Conservation (phyloP, 2,888 invertebrate species). For the Mythimna loreyi region DNA sequence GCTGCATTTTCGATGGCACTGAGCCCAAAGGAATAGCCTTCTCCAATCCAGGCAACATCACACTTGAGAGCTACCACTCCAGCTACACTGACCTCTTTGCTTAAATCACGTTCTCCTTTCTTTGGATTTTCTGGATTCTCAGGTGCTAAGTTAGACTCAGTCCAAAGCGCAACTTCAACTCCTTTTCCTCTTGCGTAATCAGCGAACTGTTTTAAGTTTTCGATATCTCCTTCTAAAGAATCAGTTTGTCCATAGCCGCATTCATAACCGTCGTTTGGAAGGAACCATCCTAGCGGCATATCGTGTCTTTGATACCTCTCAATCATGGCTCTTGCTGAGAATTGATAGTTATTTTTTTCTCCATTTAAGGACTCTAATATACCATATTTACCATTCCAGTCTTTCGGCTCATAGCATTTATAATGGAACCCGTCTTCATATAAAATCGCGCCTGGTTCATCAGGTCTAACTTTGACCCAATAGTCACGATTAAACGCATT, state of each 20-base stretch:
- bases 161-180: constrained; percentile 85
- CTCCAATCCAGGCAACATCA: constrained; percentile 87
- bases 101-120: constrained; percentile 86
- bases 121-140: constrained; percentile 80
- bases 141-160: constrained; percentile 84
- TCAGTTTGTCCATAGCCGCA: constrained; percentile 87
- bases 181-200: constrained; percentile 80
- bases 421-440: constrained; percentile 86
- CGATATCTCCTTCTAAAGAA: constrained; percentile 82
- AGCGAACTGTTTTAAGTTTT: constrained; percentile 81
- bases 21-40: constrained; percentile 84
- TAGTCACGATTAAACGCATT: constrained; percentile 87
- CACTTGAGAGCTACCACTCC: constrained; percentile 85
- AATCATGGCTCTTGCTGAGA: constrained; percentile 87
- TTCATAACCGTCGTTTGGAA: constrained; percentile 88
- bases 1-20: constrained; percentile 83
- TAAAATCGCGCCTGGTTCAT: constrained; percentile 75
- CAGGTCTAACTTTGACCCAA: constrained; percentile 81
- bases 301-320: constrained; percentile 83
- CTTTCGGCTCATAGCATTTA: constrained; percentile 80
- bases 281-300: constrained; percentile 86
- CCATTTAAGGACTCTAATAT: constrained; percentile 86
- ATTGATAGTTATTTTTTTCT: constrained; percentile 86
- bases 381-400: constrained; percentile 79
- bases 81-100: constrained; percentile 80